phyloP scores from a whole-genome alignment of 2,888 invertebrate species.

The Dynastes hyllus region DNA sequence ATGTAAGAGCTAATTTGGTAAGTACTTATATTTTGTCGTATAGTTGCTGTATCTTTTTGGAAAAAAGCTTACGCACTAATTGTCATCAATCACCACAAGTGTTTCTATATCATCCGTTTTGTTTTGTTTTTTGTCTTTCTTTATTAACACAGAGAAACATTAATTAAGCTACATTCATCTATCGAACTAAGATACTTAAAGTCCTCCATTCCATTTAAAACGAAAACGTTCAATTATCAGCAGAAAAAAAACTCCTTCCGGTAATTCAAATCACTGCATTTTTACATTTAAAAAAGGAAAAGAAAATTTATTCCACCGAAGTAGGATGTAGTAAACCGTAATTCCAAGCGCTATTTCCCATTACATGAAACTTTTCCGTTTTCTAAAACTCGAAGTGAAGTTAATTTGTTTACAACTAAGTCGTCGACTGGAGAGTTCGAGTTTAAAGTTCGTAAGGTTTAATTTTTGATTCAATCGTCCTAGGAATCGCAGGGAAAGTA shows the following conservation, averaged over 20 bases:
- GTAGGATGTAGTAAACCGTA: neutral
- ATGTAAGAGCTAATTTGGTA: neutral
- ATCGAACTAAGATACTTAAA: neutral
- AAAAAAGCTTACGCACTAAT: slow-evolving; percentile 31
- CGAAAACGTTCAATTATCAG: neutral
- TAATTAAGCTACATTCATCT: neutral
- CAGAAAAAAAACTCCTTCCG: neutral
- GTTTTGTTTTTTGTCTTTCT: neutral
- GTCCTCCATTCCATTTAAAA: neutral
- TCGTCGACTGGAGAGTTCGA: neutral
- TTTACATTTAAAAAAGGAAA: neutral
- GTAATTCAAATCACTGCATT: slow-evolving; percentile 12
- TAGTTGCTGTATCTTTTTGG: neutral
- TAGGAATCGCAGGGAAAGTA: neutral
- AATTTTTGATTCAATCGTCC: neutral
- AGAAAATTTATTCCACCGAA: no score
- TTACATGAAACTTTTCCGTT: neutral
- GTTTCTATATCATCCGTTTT: neutral
- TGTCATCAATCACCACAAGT: slow-evolving; percentile 17
- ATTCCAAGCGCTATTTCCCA: neutral
- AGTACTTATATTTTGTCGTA: slow-evolving; percentile 1
- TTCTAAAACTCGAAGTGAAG: slow-evolving; percentile 8
- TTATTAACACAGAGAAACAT: slow-evolving; percentile 39
- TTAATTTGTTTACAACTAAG: slow-evolving; percentile 11
- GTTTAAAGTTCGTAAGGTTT: neutral